Evolutionary conservation across 2,888 invertebrate species (phyloP).

Genomic region (Hydrotaea diabolus): DNA sequence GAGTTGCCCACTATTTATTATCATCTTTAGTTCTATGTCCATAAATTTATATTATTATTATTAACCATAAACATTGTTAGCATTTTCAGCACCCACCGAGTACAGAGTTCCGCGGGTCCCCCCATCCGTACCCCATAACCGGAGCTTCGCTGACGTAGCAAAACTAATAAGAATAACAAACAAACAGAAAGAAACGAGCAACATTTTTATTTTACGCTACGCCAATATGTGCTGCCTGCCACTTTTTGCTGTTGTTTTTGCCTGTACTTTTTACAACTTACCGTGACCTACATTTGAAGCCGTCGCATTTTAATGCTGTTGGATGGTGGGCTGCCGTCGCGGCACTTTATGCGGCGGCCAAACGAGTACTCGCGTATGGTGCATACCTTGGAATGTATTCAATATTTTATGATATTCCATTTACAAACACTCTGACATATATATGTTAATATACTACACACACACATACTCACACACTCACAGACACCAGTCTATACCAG

Average conservation of each 20-base stretch:
- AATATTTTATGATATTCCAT: constrained; percentile 56
- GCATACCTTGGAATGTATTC: constrained; percentile 36
- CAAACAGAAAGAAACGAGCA: constrained; percentile 36
- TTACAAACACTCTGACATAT: constrained; percentile 42
- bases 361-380: not conserved
- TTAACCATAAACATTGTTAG: constrained; percentile 24
- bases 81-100: constrained; percentile 35
- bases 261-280: constrained; percentile 48
- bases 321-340: not conserved
- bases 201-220: constrained; percentile 28
- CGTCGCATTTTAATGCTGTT: constrained; percentile 40
- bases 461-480: constrained; percentile 45
- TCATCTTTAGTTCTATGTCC: constrained; percentile 11
- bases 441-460: not conserved
- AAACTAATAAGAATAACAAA: constrained; percentile 60
- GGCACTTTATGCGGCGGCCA: not conserved
- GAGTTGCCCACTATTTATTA: constrained; percentile 11
- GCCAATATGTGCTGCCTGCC: constrained; percentile 17
- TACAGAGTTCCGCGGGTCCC: too few species aligned
- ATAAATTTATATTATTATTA: constrained; percentile 36
- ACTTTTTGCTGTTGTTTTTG: not conserved
- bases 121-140: not conserved
- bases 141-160: constrained; percentile 50
- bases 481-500: too few species aligned
- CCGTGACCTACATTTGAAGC: constrained; percentile 74